Evolutionary conservation across 2,113 vertebrate species (phyloP).

Genomic region (Perognathus longimembris): DNA sequence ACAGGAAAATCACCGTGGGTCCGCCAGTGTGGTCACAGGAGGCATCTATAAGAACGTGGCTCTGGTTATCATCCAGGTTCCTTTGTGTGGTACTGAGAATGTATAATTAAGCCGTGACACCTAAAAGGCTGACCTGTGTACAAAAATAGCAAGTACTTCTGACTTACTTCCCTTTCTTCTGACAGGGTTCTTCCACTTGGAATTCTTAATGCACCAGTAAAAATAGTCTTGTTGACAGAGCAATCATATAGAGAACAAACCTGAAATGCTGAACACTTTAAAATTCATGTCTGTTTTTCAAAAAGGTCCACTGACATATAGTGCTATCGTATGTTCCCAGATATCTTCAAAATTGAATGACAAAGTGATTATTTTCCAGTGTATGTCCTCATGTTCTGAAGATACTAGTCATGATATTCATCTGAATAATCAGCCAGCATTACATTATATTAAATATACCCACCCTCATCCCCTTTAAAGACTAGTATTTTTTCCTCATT

Average conservation of each 20-base stretch:
- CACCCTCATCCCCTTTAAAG: background rate
- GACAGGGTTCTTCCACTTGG: slow-evolving; percentile 28
- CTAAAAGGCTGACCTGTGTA: slow-evolving; percentile 8
- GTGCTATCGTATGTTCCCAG: background rate
- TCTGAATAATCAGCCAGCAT: background rate
- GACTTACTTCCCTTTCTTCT: background rate
- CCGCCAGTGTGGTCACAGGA: slow-evolving; percentile 32
- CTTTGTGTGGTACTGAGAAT: background rate
- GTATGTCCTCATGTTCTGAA: background rate
- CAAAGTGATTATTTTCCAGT: background rate
- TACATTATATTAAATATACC: background rate
- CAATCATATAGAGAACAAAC: slow-evolving; percentile 8
- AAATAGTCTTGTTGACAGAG: slow-evolving; percentile 61
- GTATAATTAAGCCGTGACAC: slow-evolving; percentile 61
- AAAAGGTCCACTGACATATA: background rate
- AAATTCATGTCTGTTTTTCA: slow-evolving; percentile 26
- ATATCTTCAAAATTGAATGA: background rate
- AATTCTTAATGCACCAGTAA: slow-evolving; percentile 40
- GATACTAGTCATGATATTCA: background rate
- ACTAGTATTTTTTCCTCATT: background rate
- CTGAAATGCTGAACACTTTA: background rate
- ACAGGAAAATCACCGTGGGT: slow-evolving; percentile 59
- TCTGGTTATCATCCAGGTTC: slow-evolving; percentile 32
- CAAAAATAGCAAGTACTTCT: slow-evolving; percentile 48
- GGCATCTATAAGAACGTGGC: background rate